A percentile compares a stretch with the other conserved stretches of the same genome.
Evolutionary conservation across 92 coral and sea anemone genomes (phyloP).

Genomic region (Epizoanthus stellaris): DNA sequence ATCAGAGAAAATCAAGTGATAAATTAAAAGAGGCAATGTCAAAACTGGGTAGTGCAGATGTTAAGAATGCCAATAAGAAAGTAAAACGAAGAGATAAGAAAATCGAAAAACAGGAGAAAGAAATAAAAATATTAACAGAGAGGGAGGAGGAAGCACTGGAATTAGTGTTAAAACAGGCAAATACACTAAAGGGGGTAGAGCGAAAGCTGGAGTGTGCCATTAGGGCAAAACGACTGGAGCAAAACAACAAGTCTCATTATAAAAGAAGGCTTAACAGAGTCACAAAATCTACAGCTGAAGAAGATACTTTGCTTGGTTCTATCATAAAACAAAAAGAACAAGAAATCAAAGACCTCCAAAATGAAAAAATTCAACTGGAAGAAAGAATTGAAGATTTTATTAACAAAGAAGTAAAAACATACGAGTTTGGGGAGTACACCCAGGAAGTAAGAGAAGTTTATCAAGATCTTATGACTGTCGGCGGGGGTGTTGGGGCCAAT

Average conservation of each 20-base stretch:
- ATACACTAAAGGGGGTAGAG: not conserved
- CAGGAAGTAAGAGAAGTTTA: slow-evolving; percentile 40
- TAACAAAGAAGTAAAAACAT: slow-evolving; percentile 21
- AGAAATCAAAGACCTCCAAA: slow-evolving; percentile 22
- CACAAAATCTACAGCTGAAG: slow-evolving; percentile 3
- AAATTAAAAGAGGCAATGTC: slow-evolving; percentile 32
- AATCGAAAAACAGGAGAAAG: slow-evolving; percentile 5
- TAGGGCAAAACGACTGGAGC: slow-evolving; percentile 12
- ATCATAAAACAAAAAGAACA: slow-evolving; percentile 35
- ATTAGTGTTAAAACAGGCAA: not conserved
- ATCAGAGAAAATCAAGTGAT: slow-evolving; percentile 24
- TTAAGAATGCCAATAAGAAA: slow-evolving; percentile 10
- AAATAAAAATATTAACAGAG: slow-evolving; percentile 4
- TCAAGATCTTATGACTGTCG: slow-evolving; percentile 17
- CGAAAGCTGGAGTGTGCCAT: slow-evolving; percentile 5
- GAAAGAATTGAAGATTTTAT: slow-evolving; percentile 40
- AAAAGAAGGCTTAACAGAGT: not conserved
- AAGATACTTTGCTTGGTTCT: slow-evolving; percentile 31
- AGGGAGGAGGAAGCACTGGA: slow-evolving; percentile 32
- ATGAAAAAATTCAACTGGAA: slow-evolving; percentile 35
- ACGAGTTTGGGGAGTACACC: slow-evolving; percentile 20
- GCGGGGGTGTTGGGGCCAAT: slow-evolving; percentile 45
- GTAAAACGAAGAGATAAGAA: slow-evolving; percentile 28
- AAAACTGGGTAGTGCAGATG: slow-evolving; percentile 27
- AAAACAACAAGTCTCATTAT: slow-evolving; percentile 20